These are phyloP conservation scores for Deroptyus accipitrinus DNA, from an alignment of 2,113 vertebrate species.

Conservation along the genomic window DNA sequence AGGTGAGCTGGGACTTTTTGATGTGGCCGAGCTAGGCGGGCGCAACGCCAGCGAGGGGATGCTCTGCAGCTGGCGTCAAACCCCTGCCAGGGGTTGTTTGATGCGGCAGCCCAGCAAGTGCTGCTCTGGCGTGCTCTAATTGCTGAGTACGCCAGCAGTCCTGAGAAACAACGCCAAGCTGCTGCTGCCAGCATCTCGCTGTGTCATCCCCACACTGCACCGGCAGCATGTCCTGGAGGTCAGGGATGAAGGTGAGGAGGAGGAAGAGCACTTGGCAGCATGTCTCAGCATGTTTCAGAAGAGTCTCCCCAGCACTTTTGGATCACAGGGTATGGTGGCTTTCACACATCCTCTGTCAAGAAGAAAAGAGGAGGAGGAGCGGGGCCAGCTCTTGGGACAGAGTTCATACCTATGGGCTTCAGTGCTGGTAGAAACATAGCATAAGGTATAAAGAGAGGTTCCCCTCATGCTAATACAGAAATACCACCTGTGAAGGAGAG, in stretches of 20 bases:
- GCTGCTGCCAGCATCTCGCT: neutral
- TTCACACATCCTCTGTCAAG: neutral
- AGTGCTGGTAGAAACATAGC: fast-evolving
- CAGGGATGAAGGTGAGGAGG: neutral
- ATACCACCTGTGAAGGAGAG: neutral
- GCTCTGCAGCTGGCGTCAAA: neutral
- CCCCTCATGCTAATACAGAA: neutral
- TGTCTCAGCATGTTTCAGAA: neutral
- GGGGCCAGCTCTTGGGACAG: neutral
- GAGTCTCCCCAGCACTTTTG: neutral
- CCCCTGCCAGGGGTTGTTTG: neutral
- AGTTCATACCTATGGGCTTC: neutral
- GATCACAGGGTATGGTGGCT: fast-evolving
- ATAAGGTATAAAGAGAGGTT: neutral
- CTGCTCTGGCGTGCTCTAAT: neutral
- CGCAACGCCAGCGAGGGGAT: neutral
- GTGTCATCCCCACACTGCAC: fast-evolving
- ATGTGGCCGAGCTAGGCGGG: neutral
- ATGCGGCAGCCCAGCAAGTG: fast-evolving
- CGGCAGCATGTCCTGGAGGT: fast-evolving
- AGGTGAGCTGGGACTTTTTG: neutral
- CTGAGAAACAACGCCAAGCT: fast-evolving
- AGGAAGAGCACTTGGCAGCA: neutral
- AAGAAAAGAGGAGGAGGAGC: neutral
- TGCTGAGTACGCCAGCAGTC: neutral